Conservation (phyloP, 2,113 vertebrate species). For the Ariopsis seemanni region DNA sequence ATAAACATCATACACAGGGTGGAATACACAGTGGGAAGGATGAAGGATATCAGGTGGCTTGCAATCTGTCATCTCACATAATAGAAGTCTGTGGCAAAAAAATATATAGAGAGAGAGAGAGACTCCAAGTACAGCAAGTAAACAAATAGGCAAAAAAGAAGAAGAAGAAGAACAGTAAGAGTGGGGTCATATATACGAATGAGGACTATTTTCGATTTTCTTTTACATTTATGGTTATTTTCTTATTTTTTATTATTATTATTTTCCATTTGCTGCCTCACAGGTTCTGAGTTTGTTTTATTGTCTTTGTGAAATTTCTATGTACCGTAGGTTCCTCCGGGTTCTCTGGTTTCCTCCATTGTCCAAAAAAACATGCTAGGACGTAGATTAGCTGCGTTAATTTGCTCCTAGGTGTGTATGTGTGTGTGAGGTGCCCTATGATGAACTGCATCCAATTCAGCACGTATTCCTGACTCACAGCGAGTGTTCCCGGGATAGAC, state of each 20-base stretch:
- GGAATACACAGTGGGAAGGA: constrained; percentile 70
- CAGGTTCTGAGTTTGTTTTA: neutral
- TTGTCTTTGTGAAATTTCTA: neutral
- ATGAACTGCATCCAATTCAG: neutral
- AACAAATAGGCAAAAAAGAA: neutral
- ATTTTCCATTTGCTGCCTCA: neutral
- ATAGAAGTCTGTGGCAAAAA: constrained; percentile 62
- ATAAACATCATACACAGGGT: constrained; percentile 64
- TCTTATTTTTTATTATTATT: neutral
- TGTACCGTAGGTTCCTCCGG: neutral
- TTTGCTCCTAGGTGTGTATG: neutral
- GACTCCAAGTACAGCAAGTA: neutral
- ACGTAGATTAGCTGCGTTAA: neutral
- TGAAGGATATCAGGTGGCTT: constrained; percentile 77
- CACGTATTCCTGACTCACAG: neutral
- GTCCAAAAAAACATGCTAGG: neutral
- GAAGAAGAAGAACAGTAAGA: neutral
- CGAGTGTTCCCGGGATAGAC: neutral
- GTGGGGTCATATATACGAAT: neutral
- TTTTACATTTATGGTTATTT: neutral
- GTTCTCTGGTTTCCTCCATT: neutral
- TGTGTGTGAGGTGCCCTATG: neutral
- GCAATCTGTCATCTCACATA: constrained; percentile 69
- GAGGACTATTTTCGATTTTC: neutral
- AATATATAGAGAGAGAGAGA: too few species aligned